Conservation (phyloP, 2,888 invertebrate genomes). For the Drosophila phalerata region DNA sequence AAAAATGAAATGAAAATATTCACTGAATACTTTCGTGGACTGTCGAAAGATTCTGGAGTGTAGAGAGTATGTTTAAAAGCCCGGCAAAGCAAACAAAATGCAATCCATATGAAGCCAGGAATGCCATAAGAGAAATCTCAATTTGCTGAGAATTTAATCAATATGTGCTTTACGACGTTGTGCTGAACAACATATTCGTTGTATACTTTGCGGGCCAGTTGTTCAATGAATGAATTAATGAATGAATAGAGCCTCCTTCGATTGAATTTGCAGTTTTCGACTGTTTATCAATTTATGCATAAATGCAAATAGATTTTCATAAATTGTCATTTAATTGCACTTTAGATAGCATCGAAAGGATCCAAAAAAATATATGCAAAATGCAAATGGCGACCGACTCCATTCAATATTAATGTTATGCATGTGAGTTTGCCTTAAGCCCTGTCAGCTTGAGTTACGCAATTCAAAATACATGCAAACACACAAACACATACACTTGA, state of each 20-base stretch:
- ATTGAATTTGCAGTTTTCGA: constrained; percentile 25
- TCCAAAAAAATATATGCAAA: constrained; percentile 68
- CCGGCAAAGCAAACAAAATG: constrained; percentile 39
- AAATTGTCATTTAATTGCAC: constrained; percentile 80
- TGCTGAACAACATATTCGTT: constrained; percentile 12
- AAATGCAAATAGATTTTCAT: constrained; percentile 77
- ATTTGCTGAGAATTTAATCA: constrained; percentile 71
- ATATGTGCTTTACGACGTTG: constrained; percentile 56
- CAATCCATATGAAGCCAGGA: constrained; percentile 14
- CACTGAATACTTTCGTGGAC: constrained; percentile 18
- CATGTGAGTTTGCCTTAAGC: constrained; percentile 25
- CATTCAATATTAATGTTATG: constrained; percentile 54
- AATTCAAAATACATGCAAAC: background rate
- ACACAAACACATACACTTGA: background rate
- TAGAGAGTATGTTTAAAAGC: constrained; percentile 50
- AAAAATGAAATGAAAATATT: constrained; percentile 76
- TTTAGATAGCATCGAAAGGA: constrained; percentile 38
- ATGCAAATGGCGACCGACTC: constrained; percentile 56
- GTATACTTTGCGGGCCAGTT: constrained; percentile 26
- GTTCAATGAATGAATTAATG: constrained; percentile 10
- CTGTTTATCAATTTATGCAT: constrained; percentile 75
- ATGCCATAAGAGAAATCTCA: constrained; percentile 63
- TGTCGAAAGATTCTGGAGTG: constrained; percentile 13
- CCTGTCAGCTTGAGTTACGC: constrained; percentile 7
- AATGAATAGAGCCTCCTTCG: constrained; percentile 1